These are phyloP conservation scores for Podiceps cristatus DNA, from an alignment of 2,113 vertebrate species.

Conservation along the genomic window DNA sequence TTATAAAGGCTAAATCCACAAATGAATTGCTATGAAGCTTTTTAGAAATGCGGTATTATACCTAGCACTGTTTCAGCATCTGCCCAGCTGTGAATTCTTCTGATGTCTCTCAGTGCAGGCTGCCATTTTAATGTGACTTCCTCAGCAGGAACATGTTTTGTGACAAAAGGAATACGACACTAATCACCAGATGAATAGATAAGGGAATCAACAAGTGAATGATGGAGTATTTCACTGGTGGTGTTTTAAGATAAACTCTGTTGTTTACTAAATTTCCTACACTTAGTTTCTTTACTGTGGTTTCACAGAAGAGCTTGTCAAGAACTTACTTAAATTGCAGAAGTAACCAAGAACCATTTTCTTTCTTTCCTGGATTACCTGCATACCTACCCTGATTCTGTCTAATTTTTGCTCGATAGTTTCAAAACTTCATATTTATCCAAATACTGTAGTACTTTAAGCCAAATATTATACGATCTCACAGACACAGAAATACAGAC, in stretches of 20 bases:
- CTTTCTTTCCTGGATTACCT: background rate
- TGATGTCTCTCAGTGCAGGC: background rate
- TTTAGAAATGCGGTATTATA: background rate
- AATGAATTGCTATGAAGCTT: background rate
- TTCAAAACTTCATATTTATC: background rate
- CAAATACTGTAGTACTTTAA: background rate
- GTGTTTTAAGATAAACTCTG: background rate
- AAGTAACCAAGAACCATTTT: background rate
- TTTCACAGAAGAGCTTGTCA: background rate
- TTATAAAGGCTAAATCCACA: background rate
- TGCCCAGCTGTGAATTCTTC: background rate
- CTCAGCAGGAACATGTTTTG: background rate
- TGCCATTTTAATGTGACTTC: background rate
- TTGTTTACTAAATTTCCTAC: background rate
- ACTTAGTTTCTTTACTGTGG: background rate
- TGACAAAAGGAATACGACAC: background rate
- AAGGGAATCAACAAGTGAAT: background rate
- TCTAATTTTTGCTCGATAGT: background rate
- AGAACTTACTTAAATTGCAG: background rate
- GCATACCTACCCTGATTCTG: background rate
- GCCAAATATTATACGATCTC: background rate
- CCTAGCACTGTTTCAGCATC: background rate
- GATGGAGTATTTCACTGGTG: background rate
- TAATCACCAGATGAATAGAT: background rate
- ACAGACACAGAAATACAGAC: background rate